phyloP scores from a whole-genome alignment of 2,113 vertebrate genomes.

The Phalacrocorax carbo region DNA sequence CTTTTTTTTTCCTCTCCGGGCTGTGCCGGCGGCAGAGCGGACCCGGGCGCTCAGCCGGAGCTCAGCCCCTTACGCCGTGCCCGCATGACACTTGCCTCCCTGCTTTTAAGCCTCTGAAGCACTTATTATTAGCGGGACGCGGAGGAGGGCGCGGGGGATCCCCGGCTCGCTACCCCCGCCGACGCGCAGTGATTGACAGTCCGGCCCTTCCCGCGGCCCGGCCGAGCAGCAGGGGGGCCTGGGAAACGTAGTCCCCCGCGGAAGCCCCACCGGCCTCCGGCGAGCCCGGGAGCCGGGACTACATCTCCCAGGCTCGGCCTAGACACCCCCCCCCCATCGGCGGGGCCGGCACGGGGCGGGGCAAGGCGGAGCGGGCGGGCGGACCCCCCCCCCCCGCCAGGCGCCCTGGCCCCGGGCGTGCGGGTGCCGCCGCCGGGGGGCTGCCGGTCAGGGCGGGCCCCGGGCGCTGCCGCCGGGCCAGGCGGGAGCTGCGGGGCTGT shows the following conservation, averaged over 20 bases:
- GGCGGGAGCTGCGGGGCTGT: background rate
- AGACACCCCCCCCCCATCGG: background rate
- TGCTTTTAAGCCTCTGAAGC: conserved; percentile 57
- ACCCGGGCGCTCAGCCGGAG: conserved; percentile 32
- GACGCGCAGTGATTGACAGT: conserved; percentile 73
- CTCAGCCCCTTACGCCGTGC: conserved; percentile 29
- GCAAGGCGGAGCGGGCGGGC: too few species aligned
- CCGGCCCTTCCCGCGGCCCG: conserved; percentile 46
- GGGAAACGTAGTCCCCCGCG: conserved; percentile 54
- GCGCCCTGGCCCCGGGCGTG: too few species aligned
- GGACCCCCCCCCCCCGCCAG: too few species aligned
- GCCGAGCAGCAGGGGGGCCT: conserved; percentile 23
- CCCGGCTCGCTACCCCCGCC: conserved; percentile 14
- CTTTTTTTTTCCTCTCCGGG: background rate
- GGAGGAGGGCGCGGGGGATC: background rate
- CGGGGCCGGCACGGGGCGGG: background rate
- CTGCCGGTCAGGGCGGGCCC: too few species aligned
- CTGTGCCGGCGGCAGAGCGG: background rate
- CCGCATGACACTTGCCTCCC: conserved; percentile 73
- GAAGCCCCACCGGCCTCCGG: background rate
- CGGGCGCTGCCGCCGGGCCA: background rate
- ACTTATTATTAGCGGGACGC: conserved; percentile 56
- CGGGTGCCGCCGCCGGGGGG: background rate
- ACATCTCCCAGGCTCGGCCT: conserved; percentile 49
- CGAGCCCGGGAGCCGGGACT: conserved; percentile 28